Evolutionary conservation across 2,113 vertebrate genomes (phyloP), one percentile per base, ranked within the genome.

Genomic region (Sigmodon hispidus): DNA sequence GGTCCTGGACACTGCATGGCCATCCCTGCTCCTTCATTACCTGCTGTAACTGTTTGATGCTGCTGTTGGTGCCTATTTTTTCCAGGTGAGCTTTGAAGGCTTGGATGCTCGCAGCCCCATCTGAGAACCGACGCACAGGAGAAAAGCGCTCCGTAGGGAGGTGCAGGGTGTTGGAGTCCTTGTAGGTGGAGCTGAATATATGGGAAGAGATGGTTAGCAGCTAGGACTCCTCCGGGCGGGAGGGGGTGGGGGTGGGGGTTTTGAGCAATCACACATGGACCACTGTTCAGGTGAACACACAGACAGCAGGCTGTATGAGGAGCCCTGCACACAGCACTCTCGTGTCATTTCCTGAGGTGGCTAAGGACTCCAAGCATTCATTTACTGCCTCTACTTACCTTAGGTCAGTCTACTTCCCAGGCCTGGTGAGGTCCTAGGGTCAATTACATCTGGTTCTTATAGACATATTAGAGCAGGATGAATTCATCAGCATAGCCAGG

Each of bases 131-230:
- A 77, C 99, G 99, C 55, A 99, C 99, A 0, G 99, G 99, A 91
- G 99, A 99, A 98, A 99, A 99, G 91, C 99, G 99, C 97, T 99
- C 99, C 91, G 99, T 99, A 90, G 99, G 99, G 94, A 99, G 99
- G 97, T 99, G 99, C 98, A 99, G 99, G 24, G 99, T 99, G 97
- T 99, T 99, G 88, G 99, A 99, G 98, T 99, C 99, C 98, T 99
- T 99, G 98, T 99, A 99, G 98, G 99, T 98, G 67, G 99, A 99
- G 98, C 99, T 99, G 98, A 97, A 98, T 96, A 98, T 84, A 96
- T 0, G 81, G 96, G 96, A 89, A 97, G 92, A 93, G 63, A 0
- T 89, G 85, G 96, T 98, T 83, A 98, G 97, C 1, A 85, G 76
- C 94, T 63, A 77, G 93, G 94, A 90, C 65, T 91, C 69, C n/a